Percentiles rank a stretch among this genome's conserved stretches.
Conservation (phyloP, 2,888 invertebrate species). For the Adela reaumurella region DNA sequence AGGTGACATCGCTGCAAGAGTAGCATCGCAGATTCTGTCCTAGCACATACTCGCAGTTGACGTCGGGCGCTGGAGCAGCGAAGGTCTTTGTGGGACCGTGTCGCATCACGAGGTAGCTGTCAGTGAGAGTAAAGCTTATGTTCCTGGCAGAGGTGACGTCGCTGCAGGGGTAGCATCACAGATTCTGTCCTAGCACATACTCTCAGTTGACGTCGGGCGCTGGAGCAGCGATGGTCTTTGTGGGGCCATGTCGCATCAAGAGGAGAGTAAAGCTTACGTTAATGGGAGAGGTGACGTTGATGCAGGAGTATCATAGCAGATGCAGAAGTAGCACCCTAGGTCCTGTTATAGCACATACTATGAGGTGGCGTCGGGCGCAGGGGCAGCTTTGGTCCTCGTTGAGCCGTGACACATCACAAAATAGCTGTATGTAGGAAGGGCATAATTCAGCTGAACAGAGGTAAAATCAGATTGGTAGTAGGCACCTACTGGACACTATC, state of each 20-base stretch:
- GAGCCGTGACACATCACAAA: constrained; percentile 94
- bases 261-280: no score
- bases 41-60: constrained; percentile 44
- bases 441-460: no score
- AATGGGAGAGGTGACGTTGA: constrained; percentile 97
- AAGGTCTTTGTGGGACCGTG: no score
- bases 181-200: constrained; percentile 62
- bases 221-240: constrained; percentile 30
- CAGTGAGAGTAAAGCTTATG: no score
- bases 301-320: constrained; percentile 98
- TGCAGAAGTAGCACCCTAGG: no score
- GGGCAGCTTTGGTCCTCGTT: no score
- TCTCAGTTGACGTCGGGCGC: constrained; percentile 24
- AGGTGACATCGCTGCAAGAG: constrained; percentile 98
- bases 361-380: no score
- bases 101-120: constrained; percentile 93
- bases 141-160: constrained; percentile 98
- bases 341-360: constrained; percentile 62
- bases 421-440: no score
- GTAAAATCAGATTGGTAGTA: no score
- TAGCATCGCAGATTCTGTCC: constrained; percentile 91
- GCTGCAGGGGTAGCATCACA: constrained; percentile 99
- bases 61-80: no score
- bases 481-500: no score
- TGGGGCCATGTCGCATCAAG: constrained; percentile 80